Evolutionary conservation across 2,888 invertebrate species (phyloP), one percentile per base, ranked within the genome.

Genomic region (Tenthredo distinguenda): DNA sequence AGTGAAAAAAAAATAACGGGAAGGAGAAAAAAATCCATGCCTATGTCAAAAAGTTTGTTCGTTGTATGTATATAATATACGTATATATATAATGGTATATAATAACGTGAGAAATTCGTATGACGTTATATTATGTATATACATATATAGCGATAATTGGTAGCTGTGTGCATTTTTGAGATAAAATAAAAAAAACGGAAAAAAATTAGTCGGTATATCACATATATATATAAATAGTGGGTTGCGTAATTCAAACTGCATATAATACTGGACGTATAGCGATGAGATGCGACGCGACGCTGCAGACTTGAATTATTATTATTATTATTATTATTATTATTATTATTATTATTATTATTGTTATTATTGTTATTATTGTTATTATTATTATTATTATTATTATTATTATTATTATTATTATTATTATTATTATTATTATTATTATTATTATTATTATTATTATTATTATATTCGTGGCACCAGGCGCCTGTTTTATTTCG

Each of bases 221-320:
- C 26, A 18, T 31, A 15, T 68, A 68, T 34, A 58, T 58, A 50
- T 2, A 10, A 21, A 62, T 62, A 12, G 10, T 26, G 68, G 12
- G 6, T 68, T 68, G 68, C 34, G 68, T 68, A 68, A 68, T 68
- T 68, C 68, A 34, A 68, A 68, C 34, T 68, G 68, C 34, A 68
- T 68, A 6, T 62, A 26, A 55, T 62, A 68, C 10, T 68, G 18
- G 18, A 34, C 26, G 18, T 68, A 31, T 31, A 26, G 12, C 10
- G 12, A 62, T 21, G 26, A 62, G 55, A 55, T 21, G 62, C 2
- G 21, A 62, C 26, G 58, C 21, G 62, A 26, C 26, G 62, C 21
- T 62, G 62, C 62, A 62, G 62, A 26, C 26, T 12, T 62, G 26
- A 62, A 26, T 62, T 62, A 58, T 21, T 58, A 58, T 58, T 58